phyloP scores from a whole-genome alignment of 2,113 vertebrate species.

The Sander vitreus region DNA sequence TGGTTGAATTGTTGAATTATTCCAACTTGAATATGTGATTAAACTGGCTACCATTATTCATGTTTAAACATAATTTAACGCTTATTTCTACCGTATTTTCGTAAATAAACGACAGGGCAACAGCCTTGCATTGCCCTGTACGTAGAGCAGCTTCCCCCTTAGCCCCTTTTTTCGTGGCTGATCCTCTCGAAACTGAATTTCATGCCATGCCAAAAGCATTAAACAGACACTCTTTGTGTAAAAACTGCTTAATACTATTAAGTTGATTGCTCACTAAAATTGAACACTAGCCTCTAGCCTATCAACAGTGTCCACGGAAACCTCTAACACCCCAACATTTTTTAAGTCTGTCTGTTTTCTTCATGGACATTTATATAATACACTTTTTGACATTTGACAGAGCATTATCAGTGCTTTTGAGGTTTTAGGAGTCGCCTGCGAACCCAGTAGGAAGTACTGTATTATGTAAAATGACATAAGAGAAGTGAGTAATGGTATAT shows the following conservation, averaged over 20 bases:
- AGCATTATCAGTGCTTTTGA: neutral
- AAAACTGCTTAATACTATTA: constrained; percentile 42
- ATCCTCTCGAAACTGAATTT: constrained; percentile 51
- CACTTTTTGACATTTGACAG: constrained; percentile 11
- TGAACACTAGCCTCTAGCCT: constrained; percentile 29
- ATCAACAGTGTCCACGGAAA: constrained; percentile 24
- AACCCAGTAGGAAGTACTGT: neutral
- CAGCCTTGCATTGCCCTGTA: neutral
- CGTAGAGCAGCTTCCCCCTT: constrained; percentile 18
- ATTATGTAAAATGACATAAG: neutral
- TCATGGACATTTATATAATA: neutral
- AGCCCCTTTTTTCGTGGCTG: constrained; percentile 31
- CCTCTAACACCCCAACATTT: constrained; percentile 7
- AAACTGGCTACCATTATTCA: neutral
- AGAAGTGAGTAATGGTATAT: neutral
- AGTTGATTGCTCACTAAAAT: constrained; percentile 34
- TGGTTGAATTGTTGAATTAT: neutral
- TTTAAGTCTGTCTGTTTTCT: neutral
- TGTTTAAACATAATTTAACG: neutral
- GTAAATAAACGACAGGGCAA: neutral
- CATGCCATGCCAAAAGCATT: constrained; percentile 32
- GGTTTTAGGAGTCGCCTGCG: neutral
- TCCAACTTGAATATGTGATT: neutral
- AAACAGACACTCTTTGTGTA: constrained; percentile 27
- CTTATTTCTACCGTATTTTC: constrained; percentile 5